Percentiles rank a stretch among this genome's conserved stretches.
These are phyloP conservation scores for Cylas formicarius DNA, from an alignment of 1,140 invertebrate genomes.

Conservation along the genomic window DNA sequence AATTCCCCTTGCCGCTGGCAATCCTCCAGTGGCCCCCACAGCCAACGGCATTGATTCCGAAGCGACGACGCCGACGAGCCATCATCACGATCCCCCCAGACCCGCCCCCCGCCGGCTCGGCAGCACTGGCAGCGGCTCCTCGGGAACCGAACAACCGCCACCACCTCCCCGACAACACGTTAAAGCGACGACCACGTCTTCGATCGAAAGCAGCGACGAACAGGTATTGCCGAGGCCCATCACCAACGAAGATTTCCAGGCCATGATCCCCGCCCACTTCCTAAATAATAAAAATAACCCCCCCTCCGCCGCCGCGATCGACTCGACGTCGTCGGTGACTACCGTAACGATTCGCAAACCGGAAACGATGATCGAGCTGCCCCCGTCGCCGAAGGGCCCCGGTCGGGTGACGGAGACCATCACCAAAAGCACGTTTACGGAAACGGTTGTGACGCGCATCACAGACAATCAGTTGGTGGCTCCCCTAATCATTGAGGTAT, in stretches of 20 bases:
- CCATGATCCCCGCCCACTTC: conserved; percentile 87
- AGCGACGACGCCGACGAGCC: conserved; percentile 13
- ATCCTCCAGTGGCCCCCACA: conserved; percentile 18
- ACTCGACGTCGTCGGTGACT: conserved; percentile 36
- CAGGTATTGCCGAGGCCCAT: conserved; percentile 66
- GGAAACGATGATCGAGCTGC: conserved; percentile 61
- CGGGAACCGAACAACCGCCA: conserved; percentile 28
- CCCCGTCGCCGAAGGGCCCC: conserved; percentile 71
- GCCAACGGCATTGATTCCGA: conserved; percentile 29
- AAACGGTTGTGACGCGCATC: conserved; percentile 85
- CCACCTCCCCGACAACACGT: conserved; percentile 27
- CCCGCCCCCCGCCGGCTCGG: conserved; percentile 37
- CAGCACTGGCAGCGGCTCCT: conserved; percentile 30
- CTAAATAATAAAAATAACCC: conserved; percentile 45
- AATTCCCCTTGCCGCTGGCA: conserved; percentile 6
- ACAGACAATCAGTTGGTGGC: conserved; percentile 81
- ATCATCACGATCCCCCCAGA: conserved; percentile 33
- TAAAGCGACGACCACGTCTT: conserved; percentile 33
- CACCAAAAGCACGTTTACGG: conserved; percentile 89
- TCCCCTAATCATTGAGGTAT: conserved; percentile 82
- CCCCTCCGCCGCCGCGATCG: conserved; percentile 29
- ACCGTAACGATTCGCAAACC: conserved; percentile 67
- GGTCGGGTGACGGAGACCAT: conserved; percentile 86
- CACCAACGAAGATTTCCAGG: conserved; percentile 87
- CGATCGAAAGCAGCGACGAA: conserved; percentile 39